Conservation (phyloP, 2,113 vertebrate species). For the Rana temporaria region DNA sequence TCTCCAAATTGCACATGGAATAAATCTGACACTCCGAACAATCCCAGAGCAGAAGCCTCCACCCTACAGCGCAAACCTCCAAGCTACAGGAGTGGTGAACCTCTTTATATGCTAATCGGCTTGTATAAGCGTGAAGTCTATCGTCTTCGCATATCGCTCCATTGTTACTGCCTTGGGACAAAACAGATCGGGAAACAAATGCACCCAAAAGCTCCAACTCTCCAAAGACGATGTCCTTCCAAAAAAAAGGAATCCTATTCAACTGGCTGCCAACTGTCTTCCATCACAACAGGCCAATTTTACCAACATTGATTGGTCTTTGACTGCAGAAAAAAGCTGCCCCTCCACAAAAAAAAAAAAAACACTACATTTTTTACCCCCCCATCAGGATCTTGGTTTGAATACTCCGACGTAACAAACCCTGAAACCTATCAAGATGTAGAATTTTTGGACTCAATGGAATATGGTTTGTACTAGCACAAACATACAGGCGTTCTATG, state of each 20-base stretch:
- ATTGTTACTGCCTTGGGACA: constrained; percentile 11
- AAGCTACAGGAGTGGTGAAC: not conserved
- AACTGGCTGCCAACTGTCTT: not conserved
- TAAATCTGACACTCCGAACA: not conserved
- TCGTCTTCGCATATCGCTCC: not conserved
- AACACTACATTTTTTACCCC: too few relatives aligned
- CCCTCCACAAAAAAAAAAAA: too few relatives aligned
- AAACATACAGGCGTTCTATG: too few relatives aligned
- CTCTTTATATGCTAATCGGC: constrained; percentile 29
- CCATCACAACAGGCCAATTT: not conserved
- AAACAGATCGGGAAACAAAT: not conserved
- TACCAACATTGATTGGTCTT: not conserved
- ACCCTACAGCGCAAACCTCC: constrained; percentile 18
- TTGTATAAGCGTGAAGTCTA: not conserved
- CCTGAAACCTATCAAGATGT: too few relatives aligned
- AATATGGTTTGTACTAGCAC: too few relatives aligned
- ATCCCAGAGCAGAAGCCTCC: not conserved
- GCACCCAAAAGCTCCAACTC: not conserved
- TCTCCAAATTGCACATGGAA: not conserved
- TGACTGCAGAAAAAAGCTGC: too few relatives aligned
- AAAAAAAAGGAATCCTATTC: not conserved
- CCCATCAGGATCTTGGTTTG: too few relatives aligned
- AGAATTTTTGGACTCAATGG: too few relatives aligned
- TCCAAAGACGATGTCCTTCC: not conserved
- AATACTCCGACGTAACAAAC: too few relatives aligned